Conservation (phyloP, 2,888 invertebrate genomes). For the Pristionchus mayeri region DNA sequence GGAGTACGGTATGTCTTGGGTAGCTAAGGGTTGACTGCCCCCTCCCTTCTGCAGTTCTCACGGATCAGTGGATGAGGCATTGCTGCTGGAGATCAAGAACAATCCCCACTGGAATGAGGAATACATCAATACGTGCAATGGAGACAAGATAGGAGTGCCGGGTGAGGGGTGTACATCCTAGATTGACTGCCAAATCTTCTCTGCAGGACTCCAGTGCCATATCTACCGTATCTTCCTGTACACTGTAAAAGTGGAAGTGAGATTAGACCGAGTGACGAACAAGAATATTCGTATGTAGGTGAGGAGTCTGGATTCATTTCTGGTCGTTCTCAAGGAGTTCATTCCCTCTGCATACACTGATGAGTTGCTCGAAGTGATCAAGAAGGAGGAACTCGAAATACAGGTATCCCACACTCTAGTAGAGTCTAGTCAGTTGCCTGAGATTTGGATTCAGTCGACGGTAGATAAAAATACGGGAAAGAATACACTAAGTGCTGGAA, state of each 20-base stretch:
- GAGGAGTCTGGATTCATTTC: not conserved
- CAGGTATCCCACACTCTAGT: too few relatives aligned
- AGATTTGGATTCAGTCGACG: not conserved
- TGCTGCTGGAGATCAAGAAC: not conserved
- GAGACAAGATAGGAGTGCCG: conserved; percentile 2
- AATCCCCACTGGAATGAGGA: conserved; percentile 24
- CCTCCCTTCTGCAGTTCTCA: not conserved
- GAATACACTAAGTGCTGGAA: not conserved
- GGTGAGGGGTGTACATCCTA: not conserved
- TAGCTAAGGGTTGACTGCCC: too few relatives aligned
- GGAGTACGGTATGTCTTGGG: conserved; percentile 21
- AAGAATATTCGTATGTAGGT: not conserved
- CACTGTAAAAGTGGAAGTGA: conserved; percentile 17
- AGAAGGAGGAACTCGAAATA: not conserved
- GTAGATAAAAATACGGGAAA: not conserved
- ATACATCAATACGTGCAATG: conserved; percentile 6
- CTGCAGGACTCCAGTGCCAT: not conserved
- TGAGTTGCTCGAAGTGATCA: conserved; percentile 45
- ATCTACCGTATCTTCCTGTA: conserved; percentile 35
- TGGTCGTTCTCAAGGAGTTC: conserved; percentile 32
- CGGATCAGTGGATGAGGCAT: not conserved
- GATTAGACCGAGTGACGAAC: not conserved
- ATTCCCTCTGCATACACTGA: conserved; percentile 13
- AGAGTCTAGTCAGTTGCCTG: too few relatives aligned
- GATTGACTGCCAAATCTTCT: not conserved